Percentiles rank a stretch among this genome's conserved stretches.
Conservation (phyloP, 2,113 vertebrate species). For the Semicossyphus pulcher region DNA sequence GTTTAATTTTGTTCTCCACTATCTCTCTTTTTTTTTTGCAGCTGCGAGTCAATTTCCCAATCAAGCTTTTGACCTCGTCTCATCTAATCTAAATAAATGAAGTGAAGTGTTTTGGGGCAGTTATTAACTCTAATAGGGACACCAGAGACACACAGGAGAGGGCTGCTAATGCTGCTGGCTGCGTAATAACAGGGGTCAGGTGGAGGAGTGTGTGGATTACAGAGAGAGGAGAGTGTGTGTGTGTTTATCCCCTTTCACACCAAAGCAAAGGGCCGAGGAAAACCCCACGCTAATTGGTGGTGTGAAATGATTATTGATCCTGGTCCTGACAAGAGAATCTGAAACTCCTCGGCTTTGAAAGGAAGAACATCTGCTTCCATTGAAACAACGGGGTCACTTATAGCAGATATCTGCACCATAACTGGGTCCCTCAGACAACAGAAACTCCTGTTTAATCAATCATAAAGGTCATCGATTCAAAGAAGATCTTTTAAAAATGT, state of each 20-base stretch:
- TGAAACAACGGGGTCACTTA: not conserved
- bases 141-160: conserved; percentile 1
- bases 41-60: not conserved
- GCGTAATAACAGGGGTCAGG: not conserved
- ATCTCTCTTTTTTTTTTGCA: not conserved
- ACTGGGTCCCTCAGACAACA: too few species aligned
- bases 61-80: not conserved
- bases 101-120: conserved; percentile 3
- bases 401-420: too few species aligned
- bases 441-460: too few species aligned
- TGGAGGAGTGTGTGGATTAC: not conserved
- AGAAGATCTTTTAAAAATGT: not conserved
- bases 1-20: not conserved
- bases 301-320: not conserved
- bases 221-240: not conserved
- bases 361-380: not conserved
- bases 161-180: not conserved
- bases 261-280: not conserved
- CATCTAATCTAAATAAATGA: conserved; percentile 12
- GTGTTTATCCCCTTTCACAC: not conserved
- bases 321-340: too few species aligned
- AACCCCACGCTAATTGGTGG: not conserved
- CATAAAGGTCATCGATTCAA: too few species aligned
- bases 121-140: conserved; percentile 11
- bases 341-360: not conserved